Base-by-base conservation (phyloP, 2,888 invertebrate genomes). In the Cybosia mesomella region DNA sequence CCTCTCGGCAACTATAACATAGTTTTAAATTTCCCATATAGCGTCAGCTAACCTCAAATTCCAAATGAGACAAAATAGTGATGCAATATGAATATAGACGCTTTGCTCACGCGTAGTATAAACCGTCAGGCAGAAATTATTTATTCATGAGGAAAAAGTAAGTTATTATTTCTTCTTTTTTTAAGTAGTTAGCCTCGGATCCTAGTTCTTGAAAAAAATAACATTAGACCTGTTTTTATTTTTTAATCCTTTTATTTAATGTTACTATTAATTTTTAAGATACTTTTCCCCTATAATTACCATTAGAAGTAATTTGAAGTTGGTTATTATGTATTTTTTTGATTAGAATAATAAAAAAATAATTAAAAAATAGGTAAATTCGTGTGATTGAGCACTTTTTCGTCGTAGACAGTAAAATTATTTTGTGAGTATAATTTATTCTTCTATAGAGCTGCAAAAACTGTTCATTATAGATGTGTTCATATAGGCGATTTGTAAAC, bases 251-350 rank as follows among this genome's bases (percentile, higher is more conserved):
- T 89, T 89, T 91, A 90, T 91, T 91, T 92, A 92, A 93, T 90
- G 93, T 94, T 92, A 94, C 92, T 93, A 93, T 93, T 93, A 92
- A 83, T 92, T 91, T 91, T 87, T 92, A 93, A 91, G 92, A 85
- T 87, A 86, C 85, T 83, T 88, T 88, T 84, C 82, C 85, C 84
- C 81, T 83, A 85, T 28, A 85, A 89, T 91, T 93, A 93, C 93
- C 93, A 93, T 91, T 93, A 93, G 92, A 83, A 67, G 85, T 91
- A 92, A 89, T 89, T 89, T 89, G 86, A 90, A 85, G 91, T 91
- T 92, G 87, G 87, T 91, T 91, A 89, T 89, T 91, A 85, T 89
- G 88, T 92, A 90, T 89, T 88, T 84, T 64, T 63, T 79, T 81
- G 36, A 78, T 65, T 81, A 81, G 80, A 73, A 70, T 80, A 78